Base-by-base conservation (phyloP, 2,888 invertebrate genomes). In the Parascotia fuliginaria region DNA sequence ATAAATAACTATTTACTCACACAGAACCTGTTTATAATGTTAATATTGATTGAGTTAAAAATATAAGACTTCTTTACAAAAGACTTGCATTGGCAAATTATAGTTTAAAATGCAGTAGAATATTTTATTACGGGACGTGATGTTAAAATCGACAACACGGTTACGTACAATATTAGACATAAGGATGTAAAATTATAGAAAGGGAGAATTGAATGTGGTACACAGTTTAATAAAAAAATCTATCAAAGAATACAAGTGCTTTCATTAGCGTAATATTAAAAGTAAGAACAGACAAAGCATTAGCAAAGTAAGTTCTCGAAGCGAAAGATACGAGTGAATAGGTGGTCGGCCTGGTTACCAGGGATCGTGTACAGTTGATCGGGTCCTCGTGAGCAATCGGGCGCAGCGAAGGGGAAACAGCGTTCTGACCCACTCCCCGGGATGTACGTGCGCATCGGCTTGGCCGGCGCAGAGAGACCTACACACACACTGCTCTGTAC, bases 301-400 rank as follows among this genome's bases (percentile, higher is more conserved):
- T 66, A 73, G 78, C 78, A 77, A 79, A 76, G 71, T 60, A 81
- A 75, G 57, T 70, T 56, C 68, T 57, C 44, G 62, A 85, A 84
- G 85, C 85, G 60, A 73, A 76, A 77, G 61, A 67, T 78, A 74
- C 60, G 59, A 71, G 70, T 67, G 62, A 57, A 65, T 60, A 71
- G 68, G 73, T 72, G 63, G 64, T 65, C 53, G 64, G 59, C 62
- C 72, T 64, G 75, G 74, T 87, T 89, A 90, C 89, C 90, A 65
- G 89, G 85, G 68, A 86, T 82, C 60, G 85, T 87, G 85, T 89
- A 89, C 55, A 87, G 88, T 76, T 87, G 87, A 48, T 88, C 85
- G 59, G 77, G 73, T 56, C 79, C 79, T 58, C 87, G 81, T 56
- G 89, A 70, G 70, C 79, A 82, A 64, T 86, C 86, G 42, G 75